Evolutionary conservation across 2,113 vertebrate genomes (phyloP).

Genomic region (Melospiza georgiana): DNA sequence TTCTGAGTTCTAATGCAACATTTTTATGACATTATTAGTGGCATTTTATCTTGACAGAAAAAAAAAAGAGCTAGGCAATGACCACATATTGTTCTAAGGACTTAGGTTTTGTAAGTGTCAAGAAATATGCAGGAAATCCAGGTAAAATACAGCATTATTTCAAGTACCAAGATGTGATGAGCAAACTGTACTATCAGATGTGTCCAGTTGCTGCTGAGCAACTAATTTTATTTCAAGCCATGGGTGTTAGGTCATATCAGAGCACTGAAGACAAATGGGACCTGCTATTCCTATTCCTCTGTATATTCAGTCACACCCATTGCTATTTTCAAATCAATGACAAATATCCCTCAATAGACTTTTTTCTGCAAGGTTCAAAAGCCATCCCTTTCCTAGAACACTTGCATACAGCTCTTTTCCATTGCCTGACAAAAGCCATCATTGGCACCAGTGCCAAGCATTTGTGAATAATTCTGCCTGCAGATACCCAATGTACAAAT

Average conservation of each 20-base stretch:
- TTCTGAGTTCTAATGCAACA: slow-evolving; percentile 3
- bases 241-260: slow-evolving; percentile 46
- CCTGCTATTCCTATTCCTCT: not conserved
- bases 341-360: not conserved
- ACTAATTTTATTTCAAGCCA: slow-evolving; percentile 34
- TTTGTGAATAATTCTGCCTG: slow-evolving; percentile 22
- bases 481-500: not conserved
- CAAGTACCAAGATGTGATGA: slow-evolving; percentile 21
- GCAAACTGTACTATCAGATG: slow-evolving; percentile 12
- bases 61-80: slow-evolving; percentile 1
- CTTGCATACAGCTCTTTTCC: not conserved
- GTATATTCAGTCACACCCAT: not conserved
- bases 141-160: not conserved
- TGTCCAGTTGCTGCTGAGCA: not conserved
- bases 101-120: slow-evolving; percentile 28
- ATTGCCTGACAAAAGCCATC: slow-evolving; percentile 23
- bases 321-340: slow-evolving; percentile 21
- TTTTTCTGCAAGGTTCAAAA: slow-evolving; percentile 18
- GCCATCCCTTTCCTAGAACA: not conserved
- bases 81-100: slow-evolving; percentile 36
- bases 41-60: slow-evolving; percentile 40
- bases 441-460: not conserved
- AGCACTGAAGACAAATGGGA: slow-evolving; percentile 41
- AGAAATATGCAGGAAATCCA: not conserved
- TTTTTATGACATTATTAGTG: slow-evolving; percentile 43